These are phyloP conservation scores for Zaprionus davidi DNA, from an alignment of 1,140 invertebrate genomes.

Conservation along the genomic window DNA sequence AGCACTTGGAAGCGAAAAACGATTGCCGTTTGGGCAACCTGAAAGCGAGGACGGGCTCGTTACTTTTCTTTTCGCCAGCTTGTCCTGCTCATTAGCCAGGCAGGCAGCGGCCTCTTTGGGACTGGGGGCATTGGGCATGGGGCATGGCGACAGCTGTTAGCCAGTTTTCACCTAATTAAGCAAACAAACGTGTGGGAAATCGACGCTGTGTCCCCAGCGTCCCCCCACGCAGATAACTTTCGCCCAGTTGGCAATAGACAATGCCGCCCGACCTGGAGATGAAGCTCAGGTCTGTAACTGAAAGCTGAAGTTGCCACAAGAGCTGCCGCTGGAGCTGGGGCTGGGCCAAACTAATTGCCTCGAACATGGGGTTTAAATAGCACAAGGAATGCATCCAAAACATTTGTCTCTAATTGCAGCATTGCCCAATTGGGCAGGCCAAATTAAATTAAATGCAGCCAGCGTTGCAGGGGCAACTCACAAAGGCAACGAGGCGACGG, in stretches of 20 bases:
- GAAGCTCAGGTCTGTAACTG: constrained; percentile 15
- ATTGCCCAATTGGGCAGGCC: constrained; percentile 78
- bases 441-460: constrained; percentile 81
- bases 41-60: constrained; percentile 67
- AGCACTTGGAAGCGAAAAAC: constrained; percentile 68
- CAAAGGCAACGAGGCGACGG: constrained; percentile 12
- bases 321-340: constrained; percentile 2
- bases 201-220: constrained; percentile 22
- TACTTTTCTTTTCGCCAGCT: constrained; percentile 81
- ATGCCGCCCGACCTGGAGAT: background rate
- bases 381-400: constrained; percentile 72
- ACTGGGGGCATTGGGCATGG: constrained; percentile 5
- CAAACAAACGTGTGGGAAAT: constrained; percentile 81
- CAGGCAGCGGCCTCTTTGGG: constrained; percentile 55
- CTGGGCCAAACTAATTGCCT: constrained; percentile 70
- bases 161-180: constrained; percentile 80
- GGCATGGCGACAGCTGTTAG: constrained; percentile 67
- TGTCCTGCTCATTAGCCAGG: constrained; percentile 78
- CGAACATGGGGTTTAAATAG: constrained; percentile 77
- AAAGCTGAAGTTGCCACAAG: too few relatives aligned
- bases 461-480: background rate
- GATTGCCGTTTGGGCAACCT: constrained; percentile 62
- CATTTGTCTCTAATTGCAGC: constrained; percentile 80
- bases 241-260: constrained; percentile 35
- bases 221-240: constrained; percentile 60